Evolutionary conservation across 2,113 vertebrate species (phyloP), one percentile per base, ranked within the genome.

Genomic region (Cheilinus undulatus): DNA sequence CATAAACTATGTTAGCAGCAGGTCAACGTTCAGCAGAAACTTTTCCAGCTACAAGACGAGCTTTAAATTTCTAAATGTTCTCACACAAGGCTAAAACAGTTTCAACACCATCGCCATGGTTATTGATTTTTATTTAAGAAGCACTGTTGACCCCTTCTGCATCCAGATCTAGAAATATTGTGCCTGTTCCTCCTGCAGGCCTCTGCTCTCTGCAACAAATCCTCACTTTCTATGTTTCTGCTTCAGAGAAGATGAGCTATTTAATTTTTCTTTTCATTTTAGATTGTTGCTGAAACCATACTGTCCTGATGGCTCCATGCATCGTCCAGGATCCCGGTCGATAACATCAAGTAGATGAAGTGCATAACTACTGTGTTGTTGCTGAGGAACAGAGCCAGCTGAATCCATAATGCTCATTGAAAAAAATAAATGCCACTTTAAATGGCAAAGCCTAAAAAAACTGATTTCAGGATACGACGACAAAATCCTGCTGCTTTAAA

Each of bases 401-500:
- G 26, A 74, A 73, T 61, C 48, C 43, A 27, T 73, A 54, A 43
- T 68, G 26, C 32, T 69, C 38, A 62, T 15, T 64, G 59, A 51
- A 43, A 53, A 51, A 50, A 52, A 68, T 23, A 58, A 64, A 79
- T 32, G 24, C 32, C 42, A 70, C 22, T 9, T 42, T 51, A 53
- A 70, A 82, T 67, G 63, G 30, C 45, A 78, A 72, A 28, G 24
- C 34, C 52, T 1, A 22, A 60, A 79, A 73, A 62, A 59, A 42
- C 14, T 32, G 62, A 82, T 85, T 71, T 83, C 9, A 66, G 74
- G 56, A 89, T 78, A 73, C 19, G 27, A 59, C 24, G 1, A 36
- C 59, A 67, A 69, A 78, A 76, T 61, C 63, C 56, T 19, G 10
- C 68, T 24, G 49, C 68, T 76, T 69, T 59, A 72, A 89, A 87